A percentile compares a stretch with the other conserved stretches of the same genome.
Conservation (phyloP, 2,113 vertebrate species). For the Abramis brama region DNA sequence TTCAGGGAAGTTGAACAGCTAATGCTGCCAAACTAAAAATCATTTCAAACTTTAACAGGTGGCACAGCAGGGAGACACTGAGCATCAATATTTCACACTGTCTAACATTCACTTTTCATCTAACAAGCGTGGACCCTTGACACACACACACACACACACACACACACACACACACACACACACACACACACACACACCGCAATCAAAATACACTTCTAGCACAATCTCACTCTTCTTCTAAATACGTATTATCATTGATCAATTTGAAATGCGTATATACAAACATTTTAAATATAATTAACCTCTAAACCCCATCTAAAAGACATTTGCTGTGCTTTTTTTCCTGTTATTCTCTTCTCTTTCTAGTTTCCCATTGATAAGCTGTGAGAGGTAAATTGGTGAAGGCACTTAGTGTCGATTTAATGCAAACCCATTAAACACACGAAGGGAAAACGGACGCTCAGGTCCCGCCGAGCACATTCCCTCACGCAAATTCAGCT, state of each 20-base stretch:
- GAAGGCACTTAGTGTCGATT: slow-evolving; percentile 69
- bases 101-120: slow-evolving; percentile 22
- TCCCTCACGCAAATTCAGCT: slow-evolving; percentile 48
- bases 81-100: slow-evolving; percentile 40
- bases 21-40: slow-evolving; percentile 12
- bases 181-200: neutral
- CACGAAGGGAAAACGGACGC: slow-evolving; percentile 48
- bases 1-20: neutral
- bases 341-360: slow-evolving; percentile 1
- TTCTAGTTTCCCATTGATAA: slow-evolving; percentile 60
- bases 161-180: slow-evolving; percentile 4
- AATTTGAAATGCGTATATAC: neutral
- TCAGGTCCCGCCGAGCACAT: neutral
- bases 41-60: slow-evolving; percentile 29
- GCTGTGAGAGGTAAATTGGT: slow-evolving; percentile 69
- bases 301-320: neutral
- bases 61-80: slow-evolving; percentile 18
- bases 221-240: neutral
- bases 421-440: slow-evolving; percentile 72
- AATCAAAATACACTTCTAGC: neutral
- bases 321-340: neutral
- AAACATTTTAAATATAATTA: slow-evolving; percentile 21
- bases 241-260: neutral
- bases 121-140: slow-evolving; percentile 18
- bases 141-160: slow-evolving; percentile 23